A percentile compares a stretch with the other conserved stretches of the same genome.
Evolutionary conservation across 2,797 vertebrate species (phyloP).

Genomic region (Xenops minutus): DNA sequence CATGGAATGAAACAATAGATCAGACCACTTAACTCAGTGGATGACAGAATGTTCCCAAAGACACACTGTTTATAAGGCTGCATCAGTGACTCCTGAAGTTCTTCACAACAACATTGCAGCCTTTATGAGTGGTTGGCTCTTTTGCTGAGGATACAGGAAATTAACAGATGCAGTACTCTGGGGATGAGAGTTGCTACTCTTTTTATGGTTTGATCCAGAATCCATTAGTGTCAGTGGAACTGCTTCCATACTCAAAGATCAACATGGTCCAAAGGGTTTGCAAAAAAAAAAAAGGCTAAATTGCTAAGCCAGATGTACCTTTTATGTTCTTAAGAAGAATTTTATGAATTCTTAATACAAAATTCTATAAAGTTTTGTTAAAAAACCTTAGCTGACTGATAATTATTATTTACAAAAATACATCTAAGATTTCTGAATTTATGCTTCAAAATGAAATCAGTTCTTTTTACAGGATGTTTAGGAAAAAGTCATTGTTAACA

Average conservation of each 20-base stretch:
- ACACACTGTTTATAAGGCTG: not conserved
- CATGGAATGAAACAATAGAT: not conserved
- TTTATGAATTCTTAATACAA: not conserved
- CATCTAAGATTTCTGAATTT: not conserved
- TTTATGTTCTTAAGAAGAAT: not conserved
- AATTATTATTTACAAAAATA: not conserved
- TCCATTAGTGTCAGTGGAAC: not conserved
- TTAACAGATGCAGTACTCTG: constrained; percentile 5
- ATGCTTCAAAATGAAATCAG: not conserved
- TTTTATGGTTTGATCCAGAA: constrained; percentile 33
- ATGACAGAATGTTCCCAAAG: not conserved
- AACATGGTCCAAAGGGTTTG: not conserved
- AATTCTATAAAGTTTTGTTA: not conserved
- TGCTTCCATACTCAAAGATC: not conserved
- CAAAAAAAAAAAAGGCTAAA: not conserved
- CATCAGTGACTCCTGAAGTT: not conserved
- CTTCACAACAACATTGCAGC: not conserved
- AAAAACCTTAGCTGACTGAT: not conserved
- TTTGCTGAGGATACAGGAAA: not conserved
- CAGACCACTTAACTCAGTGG: not conserved
- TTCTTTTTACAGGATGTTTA: not conserved
- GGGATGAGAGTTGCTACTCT: constrained; percentile 32
- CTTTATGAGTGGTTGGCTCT: not conserved
- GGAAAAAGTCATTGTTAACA: not conserved
- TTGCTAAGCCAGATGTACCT: not conserved